Conservation (phyloP, 1,140 invertebrate species). For the Drosophila bocki region DNA sequence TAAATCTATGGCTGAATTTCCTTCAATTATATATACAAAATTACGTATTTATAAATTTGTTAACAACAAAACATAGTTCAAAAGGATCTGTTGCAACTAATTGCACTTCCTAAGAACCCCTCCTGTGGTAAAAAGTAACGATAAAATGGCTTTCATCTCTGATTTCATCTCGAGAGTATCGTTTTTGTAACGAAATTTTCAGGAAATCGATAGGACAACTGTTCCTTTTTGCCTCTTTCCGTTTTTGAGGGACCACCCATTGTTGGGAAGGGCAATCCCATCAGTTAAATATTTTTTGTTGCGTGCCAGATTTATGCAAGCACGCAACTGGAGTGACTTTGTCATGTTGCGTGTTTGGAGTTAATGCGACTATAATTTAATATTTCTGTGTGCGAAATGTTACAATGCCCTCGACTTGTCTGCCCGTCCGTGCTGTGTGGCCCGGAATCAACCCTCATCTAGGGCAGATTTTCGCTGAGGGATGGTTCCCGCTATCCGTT, state of each 20-base stretch:
- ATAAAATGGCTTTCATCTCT: conserved; percentile 9
- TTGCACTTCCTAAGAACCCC: background rate
- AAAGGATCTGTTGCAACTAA: background rate
- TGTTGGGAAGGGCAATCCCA: conserved; percentile 14
- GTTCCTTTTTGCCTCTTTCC: conserved; percentile 12
- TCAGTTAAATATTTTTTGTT: conserved; percentile 48
- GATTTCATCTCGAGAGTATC: conserved; percentile 13
- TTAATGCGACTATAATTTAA: conserved; percentile 83
- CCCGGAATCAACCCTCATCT: conserved; percentile 47
- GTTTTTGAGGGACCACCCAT: conserved; percentile 22
- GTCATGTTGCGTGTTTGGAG: conserved; percentile 75
- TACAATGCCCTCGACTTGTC: conserved; percentile 42
- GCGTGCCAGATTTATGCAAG: conserved; percentile 70
- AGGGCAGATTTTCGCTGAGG: conserved; percentile 35
- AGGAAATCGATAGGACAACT: conserved; percentile 49
- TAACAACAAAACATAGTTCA: background rate
- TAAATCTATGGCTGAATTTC: too few relatives aligned
- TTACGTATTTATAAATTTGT: background rate
- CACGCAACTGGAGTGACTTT: conserved; percentile 68
- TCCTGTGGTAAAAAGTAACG: background rate
- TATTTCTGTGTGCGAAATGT: conserved; percentile 69
- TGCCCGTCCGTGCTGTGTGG: conserved; percentile 14
- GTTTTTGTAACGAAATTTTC: conserved; percentile 2
- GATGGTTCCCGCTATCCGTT: conserved; percentile 30
- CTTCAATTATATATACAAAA: too few relatives aligned